phyloP scores from a whole-genome alignment of 2,797 vertebrate genomes.

The Propithecus perrieri region DNA sequence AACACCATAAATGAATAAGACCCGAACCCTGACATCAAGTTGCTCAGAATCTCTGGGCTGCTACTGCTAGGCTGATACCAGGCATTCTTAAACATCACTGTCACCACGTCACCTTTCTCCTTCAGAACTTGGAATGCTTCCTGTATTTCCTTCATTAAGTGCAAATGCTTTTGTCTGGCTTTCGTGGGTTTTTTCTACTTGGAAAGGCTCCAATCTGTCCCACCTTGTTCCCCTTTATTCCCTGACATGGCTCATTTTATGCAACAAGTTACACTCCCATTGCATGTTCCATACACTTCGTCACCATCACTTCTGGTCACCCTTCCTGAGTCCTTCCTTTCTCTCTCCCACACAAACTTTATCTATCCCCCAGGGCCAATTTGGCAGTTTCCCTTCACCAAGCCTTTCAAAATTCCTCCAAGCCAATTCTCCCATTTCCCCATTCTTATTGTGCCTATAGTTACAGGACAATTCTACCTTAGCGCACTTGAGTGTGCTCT shows the following conservation, averaged over 20 bases:
- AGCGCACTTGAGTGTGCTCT: background rate
- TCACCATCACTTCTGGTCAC: background rate
- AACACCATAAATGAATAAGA: background rate
- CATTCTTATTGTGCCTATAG: background rate
- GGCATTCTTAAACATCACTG: background rate
- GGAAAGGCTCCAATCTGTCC: background rate
- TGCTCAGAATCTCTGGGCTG: background rate
- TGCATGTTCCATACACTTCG: background rate
- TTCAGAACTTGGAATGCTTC: background rate
- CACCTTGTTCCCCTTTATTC: background rate
- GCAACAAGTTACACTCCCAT: background rate
- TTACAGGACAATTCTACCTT: background rate
- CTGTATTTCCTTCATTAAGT: background rate
- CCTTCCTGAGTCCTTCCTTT: background rate
- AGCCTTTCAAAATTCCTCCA: background rate
- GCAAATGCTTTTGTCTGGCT: background rate
- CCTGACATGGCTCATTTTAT: background rate
- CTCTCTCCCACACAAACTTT: background rate
- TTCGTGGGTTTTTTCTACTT: background rate
- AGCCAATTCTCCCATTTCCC: background rate
- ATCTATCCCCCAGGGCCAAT: background rate
- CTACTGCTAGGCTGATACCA: background rate
- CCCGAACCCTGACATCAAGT: background rate
- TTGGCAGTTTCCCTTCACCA: background rate
- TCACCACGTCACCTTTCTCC: background rate